Conservation (phyloP, 2,113 vertebrate species). For the Eolophus roseicapilla region DNA sequence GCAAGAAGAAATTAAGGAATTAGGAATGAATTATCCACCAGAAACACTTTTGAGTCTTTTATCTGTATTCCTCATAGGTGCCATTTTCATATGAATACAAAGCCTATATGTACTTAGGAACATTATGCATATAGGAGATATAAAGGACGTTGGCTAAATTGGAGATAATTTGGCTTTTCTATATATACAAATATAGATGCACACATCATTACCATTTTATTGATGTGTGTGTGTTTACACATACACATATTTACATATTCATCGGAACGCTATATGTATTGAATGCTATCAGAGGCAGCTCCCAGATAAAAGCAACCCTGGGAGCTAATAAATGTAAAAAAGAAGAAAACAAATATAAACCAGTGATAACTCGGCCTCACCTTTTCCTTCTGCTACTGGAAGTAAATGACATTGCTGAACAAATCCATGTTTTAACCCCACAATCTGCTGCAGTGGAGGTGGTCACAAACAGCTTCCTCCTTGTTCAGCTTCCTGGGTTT, state of each 20-base stretch:
- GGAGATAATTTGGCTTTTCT: constrained; percentile 50
- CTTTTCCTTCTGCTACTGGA: neutral
- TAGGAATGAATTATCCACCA: neutral
- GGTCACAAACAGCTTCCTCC: neutral
- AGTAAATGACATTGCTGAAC: neutral
- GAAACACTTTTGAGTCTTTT: neutral
- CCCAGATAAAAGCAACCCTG: neutral
- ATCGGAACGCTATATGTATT: constrained; percentile 18
- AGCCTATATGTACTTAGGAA: neutral
- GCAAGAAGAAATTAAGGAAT: constrained; percentile 19
- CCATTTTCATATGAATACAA: neutral
- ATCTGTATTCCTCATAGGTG: constrained; percentile 25
- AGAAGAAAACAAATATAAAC: constrained; percentile 20
- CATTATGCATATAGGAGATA: neutral
- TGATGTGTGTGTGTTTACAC: constrained; percentile 55
- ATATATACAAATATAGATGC: constrained; percentile 36
- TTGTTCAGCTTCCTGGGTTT: neutral
- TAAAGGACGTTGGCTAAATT: constrained; percentile 22
- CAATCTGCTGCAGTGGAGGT: neutral
- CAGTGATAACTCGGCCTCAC: neutral
- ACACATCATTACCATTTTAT: constrained; percentile 58
- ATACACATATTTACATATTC: constrained; percentile 61
- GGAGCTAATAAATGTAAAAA: neutral
- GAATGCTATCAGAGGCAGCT: constrained; percentile 2
- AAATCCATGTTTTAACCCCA: neutral